Percentiles rank a stretch among this genome's conserved stretches.
Conservation (phyloP, 2,888 invertebrate genomes). For the Synergus japonicus region DNA sequence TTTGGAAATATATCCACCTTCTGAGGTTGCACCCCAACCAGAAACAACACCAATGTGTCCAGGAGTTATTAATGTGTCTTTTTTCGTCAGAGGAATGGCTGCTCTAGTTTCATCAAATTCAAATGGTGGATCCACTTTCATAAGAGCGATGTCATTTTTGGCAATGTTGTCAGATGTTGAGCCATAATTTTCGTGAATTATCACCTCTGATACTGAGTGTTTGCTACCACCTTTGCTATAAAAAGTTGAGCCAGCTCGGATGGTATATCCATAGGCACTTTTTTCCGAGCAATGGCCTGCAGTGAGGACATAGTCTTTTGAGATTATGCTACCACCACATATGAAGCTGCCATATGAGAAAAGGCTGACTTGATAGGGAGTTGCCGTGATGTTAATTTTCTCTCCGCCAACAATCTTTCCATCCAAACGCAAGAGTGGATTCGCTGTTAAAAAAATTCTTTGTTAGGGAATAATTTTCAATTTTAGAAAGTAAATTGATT, state of each 20-base stretch:
- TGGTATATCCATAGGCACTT: background rate
- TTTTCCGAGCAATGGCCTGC: constrained; percentile 45
- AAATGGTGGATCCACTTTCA: constrained; percentile 51
- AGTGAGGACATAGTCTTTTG: constrained; percentile 44
- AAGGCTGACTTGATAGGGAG: constrained; percentile 44
- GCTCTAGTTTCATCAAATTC: constrained; percentile 40
- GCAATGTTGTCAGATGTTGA: background rate
- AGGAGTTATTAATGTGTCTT: constrained; percentile 30
- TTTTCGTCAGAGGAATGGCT: constrained; percentile 39
- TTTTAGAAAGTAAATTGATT: too few relatives aligned
- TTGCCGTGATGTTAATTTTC: constrained; percentile 43
- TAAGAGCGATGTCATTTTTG: constrained; percentile 46
- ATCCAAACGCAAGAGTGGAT: constrained; percentile 1
- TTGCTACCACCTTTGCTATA: constrained; percentile 36
- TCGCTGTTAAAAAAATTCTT: constrained; percentile 16
- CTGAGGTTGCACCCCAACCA: constrained; percentile 44
- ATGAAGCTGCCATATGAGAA: constrained; percentile 24
- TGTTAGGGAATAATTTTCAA: background rate
- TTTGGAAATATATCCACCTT: constrained; percentile 24
- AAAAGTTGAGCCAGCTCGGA: constrained; percentile 43
- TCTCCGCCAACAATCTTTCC: constrained; percentile 28
- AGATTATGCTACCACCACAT: constrained; percentile 48
- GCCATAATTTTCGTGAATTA: constrained; percentile 40
- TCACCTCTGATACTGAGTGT: constrained; percentile 40
- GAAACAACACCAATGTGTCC: constrained; percentile 39